These are phyloP conservation scores for Gouania willdenowi DNA, from an alignment of 2,797 vertebrate genomes.

Conservation along the genomic window DNA sequence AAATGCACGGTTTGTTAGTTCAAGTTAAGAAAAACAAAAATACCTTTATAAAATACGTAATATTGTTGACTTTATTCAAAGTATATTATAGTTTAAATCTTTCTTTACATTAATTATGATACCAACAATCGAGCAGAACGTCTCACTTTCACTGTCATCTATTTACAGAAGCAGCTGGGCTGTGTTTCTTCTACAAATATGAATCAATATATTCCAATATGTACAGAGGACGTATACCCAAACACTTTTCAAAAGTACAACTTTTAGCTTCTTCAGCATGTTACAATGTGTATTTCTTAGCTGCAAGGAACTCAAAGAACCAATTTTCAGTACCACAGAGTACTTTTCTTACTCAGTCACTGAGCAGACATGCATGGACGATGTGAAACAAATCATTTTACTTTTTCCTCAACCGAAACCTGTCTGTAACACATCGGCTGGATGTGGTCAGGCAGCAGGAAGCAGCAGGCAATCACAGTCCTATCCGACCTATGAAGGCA, in stretches of 20 bases:
- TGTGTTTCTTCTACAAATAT: neutral
- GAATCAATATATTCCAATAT: no score
- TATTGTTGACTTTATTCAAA: no score
- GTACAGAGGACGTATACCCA: no score
- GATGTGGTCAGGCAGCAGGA: constrained; percentile 24
- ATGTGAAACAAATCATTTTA: constrained; percentile 39
- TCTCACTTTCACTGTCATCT: constrained; percentile 5
- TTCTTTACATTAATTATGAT: neutral
- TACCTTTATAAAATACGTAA: no score
- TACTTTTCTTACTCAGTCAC: constrained; percentile 18
- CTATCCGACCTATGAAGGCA: constrained; percentile 41
- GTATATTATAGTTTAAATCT: no score
- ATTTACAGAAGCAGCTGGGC: constrained; percentile 17
- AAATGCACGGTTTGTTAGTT: no score
- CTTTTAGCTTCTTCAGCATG: constrained; percentile 1
- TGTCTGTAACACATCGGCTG: constrained; percentile 14
- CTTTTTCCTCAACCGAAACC: constrained; percentile 17
- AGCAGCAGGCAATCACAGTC: constrained; percentile 43
- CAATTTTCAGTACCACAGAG: neutral
- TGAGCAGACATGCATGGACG: constrained; percentile 21
- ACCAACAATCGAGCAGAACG: no score
- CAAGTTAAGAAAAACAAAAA: no score
- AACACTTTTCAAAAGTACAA: neutral
- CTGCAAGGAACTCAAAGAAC: constrained; percentile 4
- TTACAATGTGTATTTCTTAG: neutral